Conservation (phyloP, 1,140 invertebrate genomes). For the Nomia melanderi region DNA sequence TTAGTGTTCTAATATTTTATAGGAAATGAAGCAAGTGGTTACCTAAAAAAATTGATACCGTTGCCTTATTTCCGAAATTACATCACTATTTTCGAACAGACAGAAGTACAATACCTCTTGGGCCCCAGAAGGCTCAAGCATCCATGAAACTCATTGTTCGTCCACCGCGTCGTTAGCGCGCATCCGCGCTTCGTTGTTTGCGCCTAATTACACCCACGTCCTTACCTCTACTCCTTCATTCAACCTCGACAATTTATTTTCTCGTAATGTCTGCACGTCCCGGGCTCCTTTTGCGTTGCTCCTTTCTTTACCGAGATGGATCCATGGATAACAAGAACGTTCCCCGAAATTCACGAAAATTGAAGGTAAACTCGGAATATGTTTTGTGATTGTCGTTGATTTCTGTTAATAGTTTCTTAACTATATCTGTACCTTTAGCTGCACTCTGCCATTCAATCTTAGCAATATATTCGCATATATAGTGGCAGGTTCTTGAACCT, state of each 20-base stretch:
- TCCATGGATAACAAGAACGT: background rate
- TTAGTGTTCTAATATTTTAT: too few relatives aligned
- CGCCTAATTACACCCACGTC: constrained; percentile 23
- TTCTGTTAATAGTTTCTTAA: too few relatives aligned
- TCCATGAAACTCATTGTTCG: constrained; percentile 9
- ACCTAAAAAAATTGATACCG: background rate
- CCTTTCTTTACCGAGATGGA: background rate
- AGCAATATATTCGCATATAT: too few relatives aligned
- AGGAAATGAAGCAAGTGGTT: background rate
- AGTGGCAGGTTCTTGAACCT: too few relatives aligned
- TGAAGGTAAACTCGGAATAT: too few relatives aligned
- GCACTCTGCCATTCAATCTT: too few relatives aligned
- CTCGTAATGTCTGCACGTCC: background rate
- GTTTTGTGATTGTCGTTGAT: too few relatives aligned
- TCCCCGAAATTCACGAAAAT: background rate
- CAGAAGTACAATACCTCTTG: background rate
- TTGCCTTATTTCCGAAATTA: background rate
- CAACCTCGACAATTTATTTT: constrained; percentile 21
- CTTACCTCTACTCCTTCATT: constrained; percentile 25
- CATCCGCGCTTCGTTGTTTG: constrained; percentile 7
- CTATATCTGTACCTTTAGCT: too few relatives aligned
- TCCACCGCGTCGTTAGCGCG: constrained; percentile 28
- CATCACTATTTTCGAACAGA: background rate
- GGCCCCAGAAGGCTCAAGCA: background rate
- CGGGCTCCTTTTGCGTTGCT: constrained; percentile 22